Evolutionary conservation across 2,113 vertebrate genomes (phyloP), one percentile per base, ranked within the genome.

Genomic region (Xenus cinereus): DNA sequence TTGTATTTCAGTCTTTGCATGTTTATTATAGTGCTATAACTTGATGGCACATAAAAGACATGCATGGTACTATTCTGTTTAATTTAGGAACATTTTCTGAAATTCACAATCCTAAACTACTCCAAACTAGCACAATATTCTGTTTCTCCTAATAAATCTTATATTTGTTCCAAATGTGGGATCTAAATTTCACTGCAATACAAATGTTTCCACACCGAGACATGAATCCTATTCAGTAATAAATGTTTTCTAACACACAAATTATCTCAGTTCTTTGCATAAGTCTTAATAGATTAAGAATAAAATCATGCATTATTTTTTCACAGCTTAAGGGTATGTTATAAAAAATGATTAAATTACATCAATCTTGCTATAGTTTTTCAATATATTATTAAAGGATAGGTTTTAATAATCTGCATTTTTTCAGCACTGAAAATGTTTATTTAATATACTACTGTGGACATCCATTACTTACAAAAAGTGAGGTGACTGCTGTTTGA

Each of bases 161-260:
- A 24, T 0, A 18, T 79, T 67, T 74, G 1, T 63, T 68, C 32
- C n/a, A 63, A 78, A 68, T 0, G 1, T 27, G 20, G 14, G 9
- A 30, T 28, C 2, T 66, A 56, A 28, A 51, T 69, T 91, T 87
- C 33, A 50, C 27, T 39, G 15, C 7, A 32, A 30, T 27, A 13
- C 17, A 46, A 26, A 73, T 11, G 3, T 33, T 81, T 69, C 27
- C 15, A 60, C 30, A 77, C 4, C 39, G 8, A 86, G 3, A 10
- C 27, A 23, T 32, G 19, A 86, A 80, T 60, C 17, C 5, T 41
- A 14, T n/a, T 83, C 43, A 78, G 5, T 24, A 85, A 63, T 21
- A 67, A 24, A 62, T 72, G 8, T 72, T 75, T 83, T 54, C n/a
- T 54, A 54, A 41, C 2, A 35, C 8, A 8, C 57, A 84, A 69